Evolutionary conservation across 2,797 vertebrate genomes (phyloP), one percentile per base, ranked within the genome.

Genomic region (Acipenser ruthenus): DNA sequence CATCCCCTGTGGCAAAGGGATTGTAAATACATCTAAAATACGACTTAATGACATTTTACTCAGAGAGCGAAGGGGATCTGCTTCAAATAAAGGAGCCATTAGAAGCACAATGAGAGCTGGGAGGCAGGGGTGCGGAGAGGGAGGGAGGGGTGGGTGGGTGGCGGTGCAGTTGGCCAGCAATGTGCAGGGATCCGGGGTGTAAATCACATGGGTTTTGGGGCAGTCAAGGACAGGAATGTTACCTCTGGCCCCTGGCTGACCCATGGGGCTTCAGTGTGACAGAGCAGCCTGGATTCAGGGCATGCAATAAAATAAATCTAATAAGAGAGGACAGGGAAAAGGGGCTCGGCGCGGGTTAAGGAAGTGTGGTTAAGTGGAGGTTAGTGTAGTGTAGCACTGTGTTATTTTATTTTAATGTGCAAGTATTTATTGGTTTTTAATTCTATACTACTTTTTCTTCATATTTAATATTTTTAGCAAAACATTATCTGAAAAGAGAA

Each of bases 11-110:
- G 84, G 85, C 83, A 84, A 87, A 73, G 80, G 83, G 83, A 84
- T 84, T 84, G 84, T 87, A 87, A 87, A 84, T 87, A 86, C 82
- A 84, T 83, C 83, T 85, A 83, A 84, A 86, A 86, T 85, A 84
- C 80, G 75, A 86, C 84, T 85, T 86, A 86, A 86, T 86, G 83
- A 85, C 84, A 84, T 86, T 86, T 81, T 83, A 78, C 74, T 84
- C 82, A 84, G 75, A 80, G 81, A 85, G 82, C 73, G 75, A 68
- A 4, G 82, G 82, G 80, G 83, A 84, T 86, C 84, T 86, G 84
- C 84, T 86, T 86, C 83, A 86, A 83, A 86, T 86, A 86, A 86
- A 86, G 82, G 84, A 80, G 78, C 82, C 82, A 85, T 86, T 86
- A 86, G 83, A 82, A 83, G 80, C 82, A 85, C 84, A 86, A 85